Evolutionary conservation across 2,113 vertebrate species (phyloP).

Genomic region (Heloderma charlesbogerti): DNA sequence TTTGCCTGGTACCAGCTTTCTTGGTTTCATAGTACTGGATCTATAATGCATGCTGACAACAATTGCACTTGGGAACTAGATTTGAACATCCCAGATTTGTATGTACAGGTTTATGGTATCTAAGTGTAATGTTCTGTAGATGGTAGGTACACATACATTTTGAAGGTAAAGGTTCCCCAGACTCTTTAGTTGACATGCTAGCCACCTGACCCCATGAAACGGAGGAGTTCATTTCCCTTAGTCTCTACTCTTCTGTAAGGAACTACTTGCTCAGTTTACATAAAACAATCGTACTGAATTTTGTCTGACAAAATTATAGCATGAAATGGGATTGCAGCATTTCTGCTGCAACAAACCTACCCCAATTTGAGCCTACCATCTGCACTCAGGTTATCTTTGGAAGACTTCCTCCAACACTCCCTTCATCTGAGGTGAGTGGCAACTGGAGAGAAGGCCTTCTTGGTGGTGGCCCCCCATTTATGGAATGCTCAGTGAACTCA

Average conservation of each 20-base stretch:
- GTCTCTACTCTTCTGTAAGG: neutral
- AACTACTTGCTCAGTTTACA: neutral
- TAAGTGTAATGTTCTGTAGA: neutral
- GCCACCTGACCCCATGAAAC: neutral
- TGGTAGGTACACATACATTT: neutral
- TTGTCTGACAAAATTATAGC: neutral
- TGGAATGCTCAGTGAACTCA: neutral
- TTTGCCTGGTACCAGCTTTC: neutral
- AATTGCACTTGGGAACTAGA: neutral
- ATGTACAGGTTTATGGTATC: neutral
- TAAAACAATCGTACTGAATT: neutral
- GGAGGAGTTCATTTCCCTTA: too few relatives aligned
- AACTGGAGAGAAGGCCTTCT: neutral
- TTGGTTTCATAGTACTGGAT: neutral
- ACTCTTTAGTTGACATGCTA: neutral
- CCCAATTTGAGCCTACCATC: neutral
- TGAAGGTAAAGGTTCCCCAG: neutral
- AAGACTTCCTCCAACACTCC: neutral
- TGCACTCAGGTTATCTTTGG: neutral
- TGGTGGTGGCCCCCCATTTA: neutral
- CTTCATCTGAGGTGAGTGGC: neutral
- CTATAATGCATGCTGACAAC: neutral
- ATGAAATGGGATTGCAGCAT: neutral
- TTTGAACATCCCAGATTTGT: neutral
- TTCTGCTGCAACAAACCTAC: neutral